Evolutionary conservation across 2,888 invertebrate genomes (phyloP).

Genomic region (Sepioteuthis lessoniana): DNA sequence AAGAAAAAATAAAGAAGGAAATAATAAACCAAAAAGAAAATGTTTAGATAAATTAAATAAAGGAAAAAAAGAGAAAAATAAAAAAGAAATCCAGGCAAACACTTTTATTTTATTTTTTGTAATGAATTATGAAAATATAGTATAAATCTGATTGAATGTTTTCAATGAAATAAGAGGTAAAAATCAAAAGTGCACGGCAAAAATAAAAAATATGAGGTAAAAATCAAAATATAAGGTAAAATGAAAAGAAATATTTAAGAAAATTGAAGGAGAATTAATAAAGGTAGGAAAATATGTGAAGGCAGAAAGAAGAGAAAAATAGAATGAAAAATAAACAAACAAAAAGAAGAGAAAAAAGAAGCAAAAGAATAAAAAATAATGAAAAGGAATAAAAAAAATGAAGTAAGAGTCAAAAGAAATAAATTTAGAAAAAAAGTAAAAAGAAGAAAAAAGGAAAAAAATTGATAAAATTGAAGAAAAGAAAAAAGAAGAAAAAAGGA

Average conservation of each 20-base stretch:
- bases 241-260: not conserved
- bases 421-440: not conserved
- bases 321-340: not conserved
- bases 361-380: not conserved
- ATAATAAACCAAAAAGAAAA: not conserved
- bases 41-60: not conserved
- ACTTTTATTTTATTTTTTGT: too few relatives aligned
- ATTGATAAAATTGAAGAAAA: not conserved
- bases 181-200: too few relatives aligned
- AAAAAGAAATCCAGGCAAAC: not conserved
- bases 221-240: too few relatives aligned
- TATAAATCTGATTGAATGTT: too few relatives aligned
- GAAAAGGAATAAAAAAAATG: not conserved
- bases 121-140: too few relatives aligned
- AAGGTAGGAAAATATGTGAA: not conserved
- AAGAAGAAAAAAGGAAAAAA: not conserved
- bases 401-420: not conserved
- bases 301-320: not conserved
- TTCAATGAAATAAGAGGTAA: too few relatives aligned
- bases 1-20: not conserved
- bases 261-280: not conserved
- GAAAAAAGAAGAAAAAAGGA: not conserved
- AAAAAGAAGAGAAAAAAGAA: not conserved
- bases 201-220: too few relatives aligned
- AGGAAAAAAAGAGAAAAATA: not conserved